Conservation (phyloP, 2,797 vertebrate genomes). For the Coregonus suidteri region DNA sequence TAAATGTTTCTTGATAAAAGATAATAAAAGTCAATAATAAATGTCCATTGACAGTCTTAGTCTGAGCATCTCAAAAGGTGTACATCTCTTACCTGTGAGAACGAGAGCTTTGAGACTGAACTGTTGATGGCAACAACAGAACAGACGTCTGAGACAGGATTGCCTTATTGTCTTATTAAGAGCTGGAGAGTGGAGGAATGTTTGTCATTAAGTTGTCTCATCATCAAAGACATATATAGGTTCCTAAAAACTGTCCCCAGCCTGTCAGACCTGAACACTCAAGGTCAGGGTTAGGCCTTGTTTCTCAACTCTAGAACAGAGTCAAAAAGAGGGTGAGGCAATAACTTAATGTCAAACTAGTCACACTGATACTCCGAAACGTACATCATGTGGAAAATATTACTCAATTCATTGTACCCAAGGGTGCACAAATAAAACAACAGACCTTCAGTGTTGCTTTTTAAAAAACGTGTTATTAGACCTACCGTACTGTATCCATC, state of each 20-base stretch:
- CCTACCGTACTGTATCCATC: too few relatives aligned
- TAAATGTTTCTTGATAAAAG: neutral
- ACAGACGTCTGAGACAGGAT: neutral
- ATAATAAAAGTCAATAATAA: neutral
- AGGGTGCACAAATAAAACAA: too few relatives aligned
- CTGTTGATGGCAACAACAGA: neutral
- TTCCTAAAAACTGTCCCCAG: neutral
- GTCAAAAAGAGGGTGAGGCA: too few relatives aligned
- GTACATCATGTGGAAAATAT: too few relatives aligned
- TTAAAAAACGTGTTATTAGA: too few relatives aligned
- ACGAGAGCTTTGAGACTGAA: neutral
- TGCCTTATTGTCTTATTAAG: neutral
- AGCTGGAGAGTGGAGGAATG: neutral
- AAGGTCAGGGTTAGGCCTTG: neutral
- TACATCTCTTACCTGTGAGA: neutral
- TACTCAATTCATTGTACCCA: too few relatives aligned
- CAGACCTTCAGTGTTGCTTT: too few relatives aligned
- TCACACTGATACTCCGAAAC: too few relatives aligned
- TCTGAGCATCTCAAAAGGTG: neutral
- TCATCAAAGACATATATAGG: too few relatives aligned
- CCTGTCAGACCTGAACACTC: neutral
- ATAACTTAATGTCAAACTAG: too few relatives aligned
- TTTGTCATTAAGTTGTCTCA: neutral
- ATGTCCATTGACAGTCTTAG: neutral
- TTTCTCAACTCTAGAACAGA: too few relatives aligned